Conservation (phyloP, 1,140 invertebrate genomes). For the Hylaeus anthracinus region DNA sequence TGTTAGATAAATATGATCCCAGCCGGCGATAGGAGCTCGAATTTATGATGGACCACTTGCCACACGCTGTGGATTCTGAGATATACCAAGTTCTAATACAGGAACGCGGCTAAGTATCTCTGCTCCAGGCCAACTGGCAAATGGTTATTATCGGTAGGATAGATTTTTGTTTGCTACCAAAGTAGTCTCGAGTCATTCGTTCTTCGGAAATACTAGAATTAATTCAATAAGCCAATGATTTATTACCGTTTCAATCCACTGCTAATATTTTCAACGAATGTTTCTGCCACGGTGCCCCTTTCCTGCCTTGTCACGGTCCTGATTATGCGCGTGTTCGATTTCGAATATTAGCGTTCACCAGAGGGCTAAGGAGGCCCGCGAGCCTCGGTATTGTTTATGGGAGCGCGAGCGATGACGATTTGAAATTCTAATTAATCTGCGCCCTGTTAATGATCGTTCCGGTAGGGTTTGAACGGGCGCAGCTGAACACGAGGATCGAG, state of each 20-base stretch:
- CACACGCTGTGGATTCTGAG: constrained; percentile 51
- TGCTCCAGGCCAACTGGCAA: too few species aligned
- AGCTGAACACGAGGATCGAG: background rate
- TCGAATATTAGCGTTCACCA: constrained; percentile 3
- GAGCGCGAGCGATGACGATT: constrained; percentile 1
- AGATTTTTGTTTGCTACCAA: too few species aligned
- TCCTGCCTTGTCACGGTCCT: too few species aligned
- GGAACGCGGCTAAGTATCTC: too few species aligned
- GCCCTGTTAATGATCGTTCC: constrained; percentile 28
- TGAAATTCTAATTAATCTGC: constrained; percentile 45
- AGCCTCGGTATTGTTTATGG: constrained; percentile 29
- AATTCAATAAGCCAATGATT: too few species aligned
- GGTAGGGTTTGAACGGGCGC: background rate
- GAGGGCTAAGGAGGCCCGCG: background rate
- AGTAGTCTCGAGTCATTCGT: too few species aligned
- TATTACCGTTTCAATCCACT: too few species aligned
- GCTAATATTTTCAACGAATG: too few species aligned
- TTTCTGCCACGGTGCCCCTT: too few species aligned
- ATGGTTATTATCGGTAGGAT: too few species aligned
- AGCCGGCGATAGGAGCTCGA: constrained; percentile 68
- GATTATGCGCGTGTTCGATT: background rate
- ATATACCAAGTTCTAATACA: too few species aligned
- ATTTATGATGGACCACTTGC: constrained; percentile 71
- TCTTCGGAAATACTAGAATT: too few species aligned
- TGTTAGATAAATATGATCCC: constrained; percentile 76